These are phyloP conservation scores for Siderastrea siderea DNA, from an alignment of 92 coral and sea anemone species.

Conservation along the genomic window DNA sequence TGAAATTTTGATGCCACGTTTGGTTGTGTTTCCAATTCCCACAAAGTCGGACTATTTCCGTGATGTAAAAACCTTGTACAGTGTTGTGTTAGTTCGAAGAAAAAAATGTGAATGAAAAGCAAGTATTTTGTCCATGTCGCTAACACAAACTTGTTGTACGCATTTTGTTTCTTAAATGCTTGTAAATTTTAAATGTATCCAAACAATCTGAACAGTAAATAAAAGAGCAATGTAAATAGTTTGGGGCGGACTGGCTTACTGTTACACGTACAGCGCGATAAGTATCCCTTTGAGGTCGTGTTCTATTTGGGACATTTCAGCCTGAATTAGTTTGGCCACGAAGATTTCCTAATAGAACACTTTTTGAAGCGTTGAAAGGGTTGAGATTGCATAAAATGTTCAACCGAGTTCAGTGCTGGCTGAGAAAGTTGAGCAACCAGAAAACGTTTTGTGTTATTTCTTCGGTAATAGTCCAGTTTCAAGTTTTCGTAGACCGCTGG, in stretches of 20 bases:
- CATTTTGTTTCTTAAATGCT: slow-evolving; percentile 7
- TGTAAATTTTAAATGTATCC: slow-evolving; percentile 19
- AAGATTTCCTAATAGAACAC: no score
- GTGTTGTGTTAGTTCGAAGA: neutral
- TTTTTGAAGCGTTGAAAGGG: no score
- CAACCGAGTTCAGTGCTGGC: no score
- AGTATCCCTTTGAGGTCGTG: no score
- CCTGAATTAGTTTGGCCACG: no score
- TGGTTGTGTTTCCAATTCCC: neutral
- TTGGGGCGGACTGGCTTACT: neutral
- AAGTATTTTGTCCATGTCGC: neutral
- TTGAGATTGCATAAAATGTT: no score
- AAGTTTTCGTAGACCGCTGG: no score
- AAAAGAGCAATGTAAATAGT: slow-evolving; percentile 3
- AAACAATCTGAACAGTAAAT: slow-evolving; percentile 12
- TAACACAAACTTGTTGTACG: slow-evolving; percentile 20
- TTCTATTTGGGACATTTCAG: no score
- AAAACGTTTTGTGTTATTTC: no score
- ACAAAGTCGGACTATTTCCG: neutral
- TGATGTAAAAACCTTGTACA: neutral
- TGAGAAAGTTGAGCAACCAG: no score
- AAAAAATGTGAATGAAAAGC: neutral
- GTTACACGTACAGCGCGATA: no score
- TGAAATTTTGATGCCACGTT: neutral
- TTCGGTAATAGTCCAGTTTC: no score